Evolutionary conservation across 2,888 invertebrate genomes (phyloP).

Genomic region (Ectemnius lituratus): DNA sequence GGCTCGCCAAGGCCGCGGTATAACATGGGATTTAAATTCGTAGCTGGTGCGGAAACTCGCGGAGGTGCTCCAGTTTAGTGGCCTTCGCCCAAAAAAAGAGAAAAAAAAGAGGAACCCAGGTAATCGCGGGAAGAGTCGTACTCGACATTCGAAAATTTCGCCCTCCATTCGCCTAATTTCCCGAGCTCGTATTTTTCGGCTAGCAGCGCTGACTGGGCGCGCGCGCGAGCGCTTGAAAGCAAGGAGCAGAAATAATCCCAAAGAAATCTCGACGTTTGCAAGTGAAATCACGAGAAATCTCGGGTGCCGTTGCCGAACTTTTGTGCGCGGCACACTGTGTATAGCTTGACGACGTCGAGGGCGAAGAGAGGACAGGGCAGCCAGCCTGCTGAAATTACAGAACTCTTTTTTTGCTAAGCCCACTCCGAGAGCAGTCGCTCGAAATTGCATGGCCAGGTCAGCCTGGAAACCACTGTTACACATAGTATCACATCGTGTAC

Average conservation of each 20-base stretch:
- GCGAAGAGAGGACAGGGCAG: too few relatives aligned
- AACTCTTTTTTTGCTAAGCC: not conserved
- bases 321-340: not conserved
- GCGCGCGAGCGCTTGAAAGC: not conserved
- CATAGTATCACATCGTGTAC: too few relatives aligned
- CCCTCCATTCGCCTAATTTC: too few relatives aligned
- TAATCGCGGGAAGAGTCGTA: too few relatives aligned
- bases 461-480: too few relatives aligned
- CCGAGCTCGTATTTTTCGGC: not conserved
- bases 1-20: too few relatives aligned
- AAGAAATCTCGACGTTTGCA: constrained; percentile 6
- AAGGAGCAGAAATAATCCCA: not conserved
- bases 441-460: not conserved
- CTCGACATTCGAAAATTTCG: too few relatives aligned
- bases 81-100: too few relatives aligned
- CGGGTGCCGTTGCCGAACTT: constrained; percentile 1
- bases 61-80: too few relatives aligned
- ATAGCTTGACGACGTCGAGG: not conserved
- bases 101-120: too few relatives aligned
- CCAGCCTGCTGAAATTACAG: not conserved
- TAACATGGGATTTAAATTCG: too few relatives aligned
- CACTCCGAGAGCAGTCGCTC: not conserved
- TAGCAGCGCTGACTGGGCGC: not conserved
- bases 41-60: too few relatives aligned
- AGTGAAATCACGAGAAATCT: not conserved